Percentiles rank a stretch among this genome's conserved stretches.
These are phyloP conservation scores for Xiphophorus couchianus DNA, from an alignment of 2,113 vertebrate species.

Conservation along the genomic window DNA sequence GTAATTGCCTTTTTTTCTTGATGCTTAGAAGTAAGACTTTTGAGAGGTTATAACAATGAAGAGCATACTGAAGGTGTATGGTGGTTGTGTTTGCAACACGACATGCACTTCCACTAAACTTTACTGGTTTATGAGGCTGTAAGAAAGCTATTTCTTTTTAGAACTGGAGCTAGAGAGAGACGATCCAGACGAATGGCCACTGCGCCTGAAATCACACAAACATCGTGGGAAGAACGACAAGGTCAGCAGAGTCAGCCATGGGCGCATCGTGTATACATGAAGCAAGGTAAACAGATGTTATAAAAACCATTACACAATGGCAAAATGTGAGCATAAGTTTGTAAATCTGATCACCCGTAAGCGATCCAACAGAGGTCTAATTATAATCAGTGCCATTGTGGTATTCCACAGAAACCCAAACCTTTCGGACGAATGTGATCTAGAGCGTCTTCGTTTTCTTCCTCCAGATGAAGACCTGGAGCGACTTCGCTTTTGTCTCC, in stretches of 20 bases:
- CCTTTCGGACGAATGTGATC: slow-evolving; percentile 99
- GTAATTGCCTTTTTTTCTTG: slow-evolving; percentile 15
- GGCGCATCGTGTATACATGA: slow-evolving; percentile 12
- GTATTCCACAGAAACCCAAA: slow-evolving; percentile 99
- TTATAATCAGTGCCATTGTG: slow-evolving; percentile 82
- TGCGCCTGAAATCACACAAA: slow-evolving; percentile 88
- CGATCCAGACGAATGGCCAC: slow-evolving; percentile 92
- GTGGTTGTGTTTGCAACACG: slow-evolving; percentile 66
- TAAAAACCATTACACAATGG: not conserved
- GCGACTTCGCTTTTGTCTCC: slow-evolving; percentile 92
- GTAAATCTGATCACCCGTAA: slow-evolving; percentile 55
- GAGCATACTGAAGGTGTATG: slow-evolving; percentile 60
- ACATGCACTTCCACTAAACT: slow-evolving; percentile 77
- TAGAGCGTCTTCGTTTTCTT: slow-evolving; percentile 96
- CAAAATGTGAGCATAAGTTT: slow-evolving; percentile 19
- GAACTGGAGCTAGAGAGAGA: slow-evolving; percentile 97
- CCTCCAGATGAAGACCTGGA: slow-evolving; percentile 97
- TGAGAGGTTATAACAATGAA: slow-evolving; percentile 60
- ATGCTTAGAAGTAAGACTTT: slow-evolving; percentile 58
- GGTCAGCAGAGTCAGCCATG: slow-evolving; percentile 33
- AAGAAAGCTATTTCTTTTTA: slow-evolving; percentile 93
- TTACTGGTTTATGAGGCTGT: slow-evolving; percentile 57
- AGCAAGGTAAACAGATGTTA: slow-evolving; percentile 6
- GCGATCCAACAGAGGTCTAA: slow-evolving; percentile 54
- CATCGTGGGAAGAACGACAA: slow-evolving; percentile 67